phyloP scores from a whole-genome alignment of 1,140 invertebrate species.

The Euborellia annulipes region DNA sequence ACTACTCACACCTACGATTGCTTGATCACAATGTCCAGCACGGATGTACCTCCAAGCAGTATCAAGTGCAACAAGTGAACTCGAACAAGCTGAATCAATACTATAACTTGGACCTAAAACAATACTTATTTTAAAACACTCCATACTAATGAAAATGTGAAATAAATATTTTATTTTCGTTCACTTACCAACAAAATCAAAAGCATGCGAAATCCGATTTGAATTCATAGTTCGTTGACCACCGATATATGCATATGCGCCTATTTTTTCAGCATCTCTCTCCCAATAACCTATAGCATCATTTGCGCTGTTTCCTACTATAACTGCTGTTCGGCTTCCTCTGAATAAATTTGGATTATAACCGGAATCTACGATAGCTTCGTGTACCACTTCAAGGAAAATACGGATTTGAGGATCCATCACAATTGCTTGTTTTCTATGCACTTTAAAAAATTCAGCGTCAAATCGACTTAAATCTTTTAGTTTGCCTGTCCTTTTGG shows the following conservation, averaged over 20 bases:
- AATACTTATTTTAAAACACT: background rate
- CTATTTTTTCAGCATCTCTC: too few species aligned
- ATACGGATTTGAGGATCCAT: conserved; percentile 92
- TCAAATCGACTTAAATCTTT: conserved; percentile 68
- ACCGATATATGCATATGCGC: too few species aligned
- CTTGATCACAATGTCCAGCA: conserved; percentile 64
- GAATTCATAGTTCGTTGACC: too few species aligned
- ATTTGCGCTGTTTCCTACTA: too few species aligned
- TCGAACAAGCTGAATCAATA: conserved; percentile 81
- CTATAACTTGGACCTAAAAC: conserved; percentile 55
- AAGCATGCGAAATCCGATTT: too few species aligned
- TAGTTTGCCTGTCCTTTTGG: conserved; percentile 60
- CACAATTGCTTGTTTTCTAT: conserved; percentile 63
- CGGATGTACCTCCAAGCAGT: conserved; percentile 62
- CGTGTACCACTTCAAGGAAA: conserved; percentile 71
- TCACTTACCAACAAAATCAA: too few species aligned
- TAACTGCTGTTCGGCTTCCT: too few species aligned
- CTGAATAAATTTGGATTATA: too few species aligned
- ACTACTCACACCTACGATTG: conserved; percentile 72
- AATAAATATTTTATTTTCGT: too few species aligned
- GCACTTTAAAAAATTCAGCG: conserved; percentile 60
- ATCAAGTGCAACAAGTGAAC: conserved; percentile 69
- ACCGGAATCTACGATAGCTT: conserved; percentile 78
- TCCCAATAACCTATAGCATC: too few species aligned
- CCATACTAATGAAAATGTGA: too few species aligned